Evolutionary conservation across 2,888 invertebrate genomes (phyloP).

Genomic region (Clusia tigrina): DNA sequence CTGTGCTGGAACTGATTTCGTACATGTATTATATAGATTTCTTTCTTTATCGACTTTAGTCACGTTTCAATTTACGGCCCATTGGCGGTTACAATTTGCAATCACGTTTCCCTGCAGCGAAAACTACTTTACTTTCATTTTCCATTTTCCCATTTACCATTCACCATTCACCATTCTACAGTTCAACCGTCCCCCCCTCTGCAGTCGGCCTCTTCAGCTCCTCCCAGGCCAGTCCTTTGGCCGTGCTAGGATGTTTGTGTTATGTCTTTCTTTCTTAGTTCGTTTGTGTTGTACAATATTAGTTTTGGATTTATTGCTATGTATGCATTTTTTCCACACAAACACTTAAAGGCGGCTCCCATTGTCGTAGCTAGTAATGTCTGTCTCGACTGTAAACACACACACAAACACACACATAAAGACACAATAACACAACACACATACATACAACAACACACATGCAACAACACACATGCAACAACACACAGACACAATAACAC

Average conservation of each 20-base stretch:
- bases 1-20: constrained; percentile 51
- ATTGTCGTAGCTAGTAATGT: neutral
- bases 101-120: constrained; percentile 53
- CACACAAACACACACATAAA: neutral
- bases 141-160: constrained; percentile 19
- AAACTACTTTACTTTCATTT: constrained; percentile 26
- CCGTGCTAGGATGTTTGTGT: neutral
- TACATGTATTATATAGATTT: no score
- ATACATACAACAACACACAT: neutral
- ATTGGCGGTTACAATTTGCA: constrained; percentile 64
- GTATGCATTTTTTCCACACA: constrained; percentile 43
- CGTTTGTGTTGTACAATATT: constrained; percentile 42
- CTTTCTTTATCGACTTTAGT: constrained; percentile 59
- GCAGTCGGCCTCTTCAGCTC: constrained; percentile 47
- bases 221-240: constrained; percentile 33
- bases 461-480: no score
- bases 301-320: constrained; percentile 57
- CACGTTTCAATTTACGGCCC: constrained; percentile 64
- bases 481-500: neutral
- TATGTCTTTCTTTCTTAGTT: constrained; percentile 11
- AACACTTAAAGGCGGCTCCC: neutral
- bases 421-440: neutral
- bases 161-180: no score
- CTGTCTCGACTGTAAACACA: neutral
- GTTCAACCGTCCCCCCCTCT: neutral